A percentile compares a stretch with the other conserved stretches of the same genome.
These are phyloP conservation scores for Pomacea maculata DNA, from an alignment of 1,140 invertebrate genomes.

Conservation along the genomic window DNA sequence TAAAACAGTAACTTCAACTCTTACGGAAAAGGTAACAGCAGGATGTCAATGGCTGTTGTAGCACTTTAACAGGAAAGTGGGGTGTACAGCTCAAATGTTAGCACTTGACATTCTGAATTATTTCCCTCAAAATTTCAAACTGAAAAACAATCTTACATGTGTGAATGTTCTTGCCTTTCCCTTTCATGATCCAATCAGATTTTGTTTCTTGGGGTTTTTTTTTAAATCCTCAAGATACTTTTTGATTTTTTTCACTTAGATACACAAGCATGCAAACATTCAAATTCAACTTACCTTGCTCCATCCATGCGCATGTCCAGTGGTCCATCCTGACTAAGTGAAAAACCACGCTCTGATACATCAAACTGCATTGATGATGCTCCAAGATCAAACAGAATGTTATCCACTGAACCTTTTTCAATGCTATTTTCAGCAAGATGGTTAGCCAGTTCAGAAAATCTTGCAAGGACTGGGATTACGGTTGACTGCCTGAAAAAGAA, in stretches of 20 bases:
- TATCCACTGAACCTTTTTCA: slow-evolving; percentile 78
- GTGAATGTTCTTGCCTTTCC: too few species aligned
- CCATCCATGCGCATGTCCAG: slow-evolving; percentile 97
- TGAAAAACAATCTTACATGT: too few species aligned
- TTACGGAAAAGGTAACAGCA: too few species aligned
- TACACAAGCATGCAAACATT: not conserved
- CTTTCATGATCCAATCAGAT: too few species aligned
- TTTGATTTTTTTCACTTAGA: not conserved
- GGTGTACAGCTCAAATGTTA: too few species aligned
- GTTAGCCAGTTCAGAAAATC: slow-evolving; percentile 84
- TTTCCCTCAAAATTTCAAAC: too few species aligned
- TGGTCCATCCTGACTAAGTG: slow-evolving; percentile 82
- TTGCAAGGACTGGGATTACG: slow-evolving; percentile 82
- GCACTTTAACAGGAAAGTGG: too few species aligned
- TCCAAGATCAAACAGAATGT: slow-evolving; percentile 92
- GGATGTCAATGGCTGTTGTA: too few species aligned
- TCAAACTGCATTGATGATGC: slow-evolving; percentile 97
- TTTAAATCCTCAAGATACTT: not conserved
- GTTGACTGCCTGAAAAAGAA: slow-evolving; percentile 53
- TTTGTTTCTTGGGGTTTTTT: too few species aligned
- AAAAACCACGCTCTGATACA: slow-evolving; percentile 82
- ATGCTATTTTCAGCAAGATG: slow-evolving; percentile 74
- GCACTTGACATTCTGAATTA: too few species aligned
- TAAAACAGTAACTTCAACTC: too few species aligned
- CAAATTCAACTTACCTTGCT: slow-evolving; percentile 64